A percentile compares a stretch with the other conserved stretches of the same genome.
Conservation (phyloP, 1,140 invertebrate species). For the Harpegnathos saltator region DNA sequence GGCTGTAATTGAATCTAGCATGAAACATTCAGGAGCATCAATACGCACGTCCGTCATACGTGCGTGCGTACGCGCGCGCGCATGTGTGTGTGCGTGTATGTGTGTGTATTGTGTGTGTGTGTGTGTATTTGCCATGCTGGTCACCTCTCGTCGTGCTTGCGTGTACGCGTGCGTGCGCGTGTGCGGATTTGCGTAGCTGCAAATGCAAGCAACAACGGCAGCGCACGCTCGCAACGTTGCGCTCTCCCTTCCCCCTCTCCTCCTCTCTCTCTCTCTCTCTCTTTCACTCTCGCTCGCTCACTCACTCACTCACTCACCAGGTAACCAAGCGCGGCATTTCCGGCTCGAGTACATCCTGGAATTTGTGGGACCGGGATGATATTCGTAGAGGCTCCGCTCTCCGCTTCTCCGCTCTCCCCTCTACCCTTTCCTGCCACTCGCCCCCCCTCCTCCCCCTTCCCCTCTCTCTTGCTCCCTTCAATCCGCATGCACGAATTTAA, state of each 20-base stretch:
- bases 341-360: constrained; percentile 55
- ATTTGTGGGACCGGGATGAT: constrained; percentile 55
- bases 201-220: not conserved
- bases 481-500: constrained; percentile 70
- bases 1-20: constrained; percentile 50
- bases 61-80: not conserved
- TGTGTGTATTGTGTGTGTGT: no score
- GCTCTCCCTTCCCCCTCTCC: no score
- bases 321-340: constrained; percentile 58
- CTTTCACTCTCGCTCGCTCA: no score
- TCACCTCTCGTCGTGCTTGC: not conserved
- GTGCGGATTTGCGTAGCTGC: constrained; percentile 4
- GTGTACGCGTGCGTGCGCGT: no score
- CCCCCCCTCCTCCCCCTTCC: constrained; percentile 16
- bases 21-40: constrained; percentile 43
- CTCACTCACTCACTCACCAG: no score
- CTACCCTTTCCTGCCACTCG: not conserved
- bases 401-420: no score
- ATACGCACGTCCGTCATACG: constrained; percentile 26
- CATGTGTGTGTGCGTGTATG: not conserved
- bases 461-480: not conserved
- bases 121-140: not conserved
- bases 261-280: no score
- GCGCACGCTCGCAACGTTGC: constrained; percentile 8
- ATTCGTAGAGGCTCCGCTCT: constrained; percentile 39